These are phyloP conservation scores for Drosophila kanekoi DNA, from an alignment of 2,888 invertebrate genomes.

Conservation along the genomic window DNA sequence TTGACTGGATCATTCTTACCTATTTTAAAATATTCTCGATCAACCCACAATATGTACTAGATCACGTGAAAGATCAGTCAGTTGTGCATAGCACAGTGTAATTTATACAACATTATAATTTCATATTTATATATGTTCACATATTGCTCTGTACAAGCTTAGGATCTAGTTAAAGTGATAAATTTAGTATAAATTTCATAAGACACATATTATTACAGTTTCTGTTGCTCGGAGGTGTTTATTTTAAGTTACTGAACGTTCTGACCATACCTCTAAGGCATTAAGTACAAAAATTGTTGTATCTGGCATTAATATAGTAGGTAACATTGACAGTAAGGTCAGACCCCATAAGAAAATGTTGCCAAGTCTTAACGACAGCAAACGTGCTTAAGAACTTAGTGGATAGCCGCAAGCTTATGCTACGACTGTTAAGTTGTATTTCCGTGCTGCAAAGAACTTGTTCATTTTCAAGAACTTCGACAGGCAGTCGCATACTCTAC, in stretches of 20 bases:
- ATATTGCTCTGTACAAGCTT: slow-evolving; percentile 35
- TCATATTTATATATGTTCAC: slow-evolving; percentile 61
- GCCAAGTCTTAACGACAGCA: slow-evolving; percentile 44
- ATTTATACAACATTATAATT: slow-evolving; percentile 39
- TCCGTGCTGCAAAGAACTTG: slow-evolving; percentile 47
- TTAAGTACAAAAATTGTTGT: slow-evolving; percentile 67
- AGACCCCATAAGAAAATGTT: not conserved
- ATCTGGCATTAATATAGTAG: slow-evolving; percentile 40
- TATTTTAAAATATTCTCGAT: not conserved
- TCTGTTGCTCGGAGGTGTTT: slow-evolving; percentile 42
- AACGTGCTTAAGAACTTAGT: slow-evolving; percentile 44
- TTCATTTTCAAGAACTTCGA: slow-evolving; percentile 72
- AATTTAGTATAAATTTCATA: slow-evolving; percentile 60
- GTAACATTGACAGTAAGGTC: slow-evolving; percentile 27
- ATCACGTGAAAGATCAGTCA: not conserved
- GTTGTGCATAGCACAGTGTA: slow-evolving; percentile 8
- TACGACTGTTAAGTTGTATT: slow-evolving; percentile 51
- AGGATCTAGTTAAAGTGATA: slow-evolving; percentile 28
- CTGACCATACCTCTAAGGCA: not conserved
- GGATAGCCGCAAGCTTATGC: slow-evolving; percentile 38
- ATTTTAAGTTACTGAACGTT: slow-evolving; percentile 26
- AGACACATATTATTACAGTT: slow-evolving; percentile 34
- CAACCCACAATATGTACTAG: not conserved
- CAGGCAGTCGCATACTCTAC: slow-evolving; percentile 85
- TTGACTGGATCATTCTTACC: too few relatives aligned